phyloP scores from a whole-genome alignment of 92 coral and sea anemone genomes.

The Montipora capitata region DNA sequence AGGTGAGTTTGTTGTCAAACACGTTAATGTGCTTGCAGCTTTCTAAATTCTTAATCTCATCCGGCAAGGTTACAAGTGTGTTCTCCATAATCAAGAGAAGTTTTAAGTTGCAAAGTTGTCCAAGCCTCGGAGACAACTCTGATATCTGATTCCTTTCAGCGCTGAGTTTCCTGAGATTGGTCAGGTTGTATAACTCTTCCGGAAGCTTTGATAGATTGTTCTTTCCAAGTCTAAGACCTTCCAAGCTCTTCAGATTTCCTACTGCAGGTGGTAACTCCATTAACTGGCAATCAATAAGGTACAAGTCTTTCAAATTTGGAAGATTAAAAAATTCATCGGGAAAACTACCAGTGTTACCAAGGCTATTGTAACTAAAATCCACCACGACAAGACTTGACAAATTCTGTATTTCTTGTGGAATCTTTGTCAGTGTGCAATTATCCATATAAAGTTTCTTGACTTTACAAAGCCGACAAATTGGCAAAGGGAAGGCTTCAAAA shows the following conservation, averaged over 20 bases:
- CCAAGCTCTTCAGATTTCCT: constrained; percentile 75
- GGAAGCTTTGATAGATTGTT: constrained; percentile 80
- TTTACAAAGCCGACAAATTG: constrained; percentile 66
- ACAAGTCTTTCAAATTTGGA: constrained; percentile 74
- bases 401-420: constrained; percentile 74
- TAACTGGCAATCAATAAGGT: constrained; percentile 79
- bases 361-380: constrained; percentile 86
- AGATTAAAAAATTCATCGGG: constrained; percentile 80
- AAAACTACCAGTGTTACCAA: constrained; percentile 53
- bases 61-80: constrained; percentile 80
- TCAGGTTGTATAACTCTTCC: constrained; percentile 78
- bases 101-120: constrained; percentile 67
- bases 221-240: constrained; percentile 77
- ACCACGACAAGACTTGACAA: constrained; percentile 70
- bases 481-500: constrained; percentile 81
- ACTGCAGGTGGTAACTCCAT: constrained; percentile 75
- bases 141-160: constrained; percentile 77
- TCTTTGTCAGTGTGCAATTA: constrained; percentile 74
- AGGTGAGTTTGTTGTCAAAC: constrained; percentile 86
- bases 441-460: constrained; percentile 84
- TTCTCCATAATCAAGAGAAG: constrained; percentile 83
- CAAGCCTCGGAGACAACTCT: constrained; percentile 73
- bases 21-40: constrained; percentile 74
- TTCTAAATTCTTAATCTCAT: constrained; percentile 78
- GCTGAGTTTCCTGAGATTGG: constrained; percentile 70